phyloP scores from a whole-genome alignment of 2,113 vertebrate species.

The Mirounga angustirostris region DNA sequence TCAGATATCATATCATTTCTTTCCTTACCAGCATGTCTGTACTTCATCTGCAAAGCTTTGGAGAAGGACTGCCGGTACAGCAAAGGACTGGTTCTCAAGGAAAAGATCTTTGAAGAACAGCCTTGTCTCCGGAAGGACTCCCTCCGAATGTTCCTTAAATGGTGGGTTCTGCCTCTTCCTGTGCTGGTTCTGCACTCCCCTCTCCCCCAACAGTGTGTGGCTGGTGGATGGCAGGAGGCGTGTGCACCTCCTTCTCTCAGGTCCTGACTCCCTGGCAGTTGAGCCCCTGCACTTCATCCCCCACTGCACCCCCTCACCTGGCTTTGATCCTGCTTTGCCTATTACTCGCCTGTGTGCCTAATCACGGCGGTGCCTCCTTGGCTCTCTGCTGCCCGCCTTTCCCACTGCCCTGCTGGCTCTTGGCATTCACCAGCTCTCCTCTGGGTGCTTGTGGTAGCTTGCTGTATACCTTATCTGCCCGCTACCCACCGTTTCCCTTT shows the following conservation, averaged over 20 bases:
- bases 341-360: background rate
- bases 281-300: background rate
- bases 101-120: slow-evolving; percentile 97
- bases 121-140: slow-evolving; percentile 96
- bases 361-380: background rate
- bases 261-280: background rate
- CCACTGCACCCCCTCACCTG: background rate
- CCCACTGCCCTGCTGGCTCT: background rate
- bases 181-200: background rate
- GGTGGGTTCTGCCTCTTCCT: slow-evolving; percentile 85
- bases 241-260: background rate
- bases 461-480: background rate
- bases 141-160: slow-evolving; percentile 95
- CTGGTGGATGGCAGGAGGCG: background rate
- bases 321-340: background rate
- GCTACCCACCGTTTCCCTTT: fast-evolving
- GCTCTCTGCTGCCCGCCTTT: background rate
- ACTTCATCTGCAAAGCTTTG: slow-evolving; percentile 97
- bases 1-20: background rate
- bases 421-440: background rate
- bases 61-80: slow-evolving; percentile 96
- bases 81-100: slow-evolving; percentile 96
- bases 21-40: slow-evolving; percentile 92
- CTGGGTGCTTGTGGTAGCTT: no score
- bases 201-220: fast-evolving